Base-by-base conservation (phyloP, 2,888 invertebrate genomes). In the Andrena camellia region DNA sequence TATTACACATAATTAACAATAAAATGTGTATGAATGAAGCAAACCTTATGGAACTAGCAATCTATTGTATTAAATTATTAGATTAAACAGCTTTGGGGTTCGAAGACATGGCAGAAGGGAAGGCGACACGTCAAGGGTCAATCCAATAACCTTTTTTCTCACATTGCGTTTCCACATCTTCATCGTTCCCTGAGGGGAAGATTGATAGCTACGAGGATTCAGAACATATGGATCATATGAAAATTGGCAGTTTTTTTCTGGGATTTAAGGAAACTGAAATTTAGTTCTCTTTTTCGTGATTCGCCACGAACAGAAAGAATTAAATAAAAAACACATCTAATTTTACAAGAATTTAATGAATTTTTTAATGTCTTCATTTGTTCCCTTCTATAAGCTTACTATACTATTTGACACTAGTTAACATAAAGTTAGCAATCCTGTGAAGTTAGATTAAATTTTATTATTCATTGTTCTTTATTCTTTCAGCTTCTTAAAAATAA, bases 111-210 rank as follows among this genome's bases (percentile, higher is more conserved):
- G 54, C 23, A 54, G n/a, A 60, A 35, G 13, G 35, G 20, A 60
- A 31, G 26, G 33, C 23, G 42, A 59, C 17, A 2, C 59, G 60
- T 10, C 23, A 48, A 7, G n/a, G 64, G n/a, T 54, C 35, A 26
- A 73, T 57, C 26, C 26, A 13, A n/a, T 50, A 31, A 60, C 59
- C 17, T 52, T 20, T 60, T 52, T 59, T 23, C 67, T 17, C 29
- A 7, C 66, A 23, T 20, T 35, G 33, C 23, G n/a, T 29, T 35
- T 17, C 31, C 60, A 35, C 35, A 68, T 75, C 67, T 60, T 60
- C 68, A 68, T 68, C 50, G 50, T 26, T 62, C 33, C 50, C 62
- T 48, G 59, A 50, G 57, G 31, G 33, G 20, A 23, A 68, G 68
- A 68, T 68, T 52, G 50, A 75, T 75, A 50, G 60, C 60, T 31